Percentiles rank a stretch among this genome's conserved stretches.
phyloP scores from a whole-genome alignment of 2,797 vertebrate species.

The Manis pentadactyla region DNA sequence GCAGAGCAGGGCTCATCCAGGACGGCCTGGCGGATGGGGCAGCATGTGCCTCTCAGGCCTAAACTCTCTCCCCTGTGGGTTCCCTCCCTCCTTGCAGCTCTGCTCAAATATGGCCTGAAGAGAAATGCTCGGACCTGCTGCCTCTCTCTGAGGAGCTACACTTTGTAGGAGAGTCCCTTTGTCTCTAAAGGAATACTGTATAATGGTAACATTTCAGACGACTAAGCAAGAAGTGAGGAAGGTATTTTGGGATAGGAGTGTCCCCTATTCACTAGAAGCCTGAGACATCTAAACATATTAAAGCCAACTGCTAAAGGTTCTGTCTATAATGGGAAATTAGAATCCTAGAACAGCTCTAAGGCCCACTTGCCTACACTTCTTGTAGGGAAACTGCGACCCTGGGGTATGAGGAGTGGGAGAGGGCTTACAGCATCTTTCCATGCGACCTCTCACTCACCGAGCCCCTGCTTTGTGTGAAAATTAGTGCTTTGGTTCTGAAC shows the following conservation, averaged over 20 bases:
- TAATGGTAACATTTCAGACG: background rate
- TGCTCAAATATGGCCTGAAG: accelerated
- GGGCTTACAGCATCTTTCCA: background rate
- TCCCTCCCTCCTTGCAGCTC: background rate
- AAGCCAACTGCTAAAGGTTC: background rate
- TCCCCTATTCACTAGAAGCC: background rate
- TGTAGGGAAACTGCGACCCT: background rate
- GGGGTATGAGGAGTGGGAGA: accelerated
- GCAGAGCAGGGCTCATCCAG: background rate
- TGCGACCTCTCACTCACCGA: accelerated
- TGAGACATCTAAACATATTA: background rate
- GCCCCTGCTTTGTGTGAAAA: background rate
- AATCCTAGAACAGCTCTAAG: background rate
- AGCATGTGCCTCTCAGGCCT: accelerated
- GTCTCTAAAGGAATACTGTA: background rate
- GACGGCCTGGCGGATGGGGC: accelerated
- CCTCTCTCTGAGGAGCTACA: accelerated
- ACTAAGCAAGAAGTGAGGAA: background rate
- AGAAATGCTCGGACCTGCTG: accelerated
- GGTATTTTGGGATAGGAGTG: background rate
- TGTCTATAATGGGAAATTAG: background rate
- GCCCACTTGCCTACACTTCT: background rate
- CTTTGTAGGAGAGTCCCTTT: background rate
- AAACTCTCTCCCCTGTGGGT: too few relatives aligned
- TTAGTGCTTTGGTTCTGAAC: accelerated